Percentiles rank a stretch among this genome's conserved stretches.
Evolutionary conservation across 2,888 invertebrate genomes (phyloP).

Genomic region (Eurytoma californica): DNA sequence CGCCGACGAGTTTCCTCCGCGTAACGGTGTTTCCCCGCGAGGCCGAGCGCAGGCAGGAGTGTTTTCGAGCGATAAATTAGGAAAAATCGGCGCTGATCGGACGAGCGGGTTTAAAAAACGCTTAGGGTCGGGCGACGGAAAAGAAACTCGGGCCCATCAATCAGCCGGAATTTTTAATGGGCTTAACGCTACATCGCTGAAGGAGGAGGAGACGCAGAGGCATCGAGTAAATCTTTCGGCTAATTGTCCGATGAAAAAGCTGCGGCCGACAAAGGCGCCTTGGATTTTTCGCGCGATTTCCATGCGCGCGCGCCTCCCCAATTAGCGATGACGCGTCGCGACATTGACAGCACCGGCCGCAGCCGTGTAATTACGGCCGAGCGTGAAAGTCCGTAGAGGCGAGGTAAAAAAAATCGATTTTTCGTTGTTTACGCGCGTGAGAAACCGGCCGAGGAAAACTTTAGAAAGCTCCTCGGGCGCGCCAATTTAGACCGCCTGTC

Average conservation of each 20-base stretch:
- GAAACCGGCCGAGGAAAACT: constrained; percentile 33
- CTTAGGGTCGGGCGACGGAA: background rate
- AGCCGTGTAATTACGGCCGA: constrained; percentile 14
- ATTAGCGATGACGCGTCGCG: constrained; percentile 47
- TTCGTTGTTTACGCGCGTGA: constrained; percentile 47
- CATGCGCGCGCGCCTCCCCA: constrained; percentile 18
- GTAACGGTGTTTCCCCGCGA: no score
- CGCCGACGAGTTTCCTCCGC: no score
- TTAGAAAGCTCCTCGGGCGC: constrained; percentile 30
- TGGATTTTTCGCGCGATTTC: constrained; percentile 6
- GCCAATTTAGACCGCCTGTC: no score
- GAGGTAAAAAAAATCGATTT: constrained; percentile 37
- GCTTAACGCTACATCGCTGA: background rate
- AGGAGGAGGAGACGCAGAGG: constrained; percentile 23
- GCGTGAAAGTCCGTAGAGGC: constrained; percentile 36
- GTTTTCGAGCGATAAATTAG: background rate
- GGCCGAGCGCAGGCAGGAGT: constrained; percentile 4
- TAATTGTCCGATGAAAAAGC: constrained; percentile 71
- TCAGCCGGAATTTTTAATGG: constrained; percentile 5
- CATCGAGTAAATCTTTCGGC: constrained; percentile 70
- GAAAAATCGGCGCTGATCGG: background rate
- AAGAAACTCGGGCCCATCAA: constrained; percentile 10
- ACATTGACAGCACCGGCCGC: constrained; percentile 30
- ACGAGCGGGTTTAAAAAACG: background rate
- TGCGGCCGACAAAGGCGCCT: constrained; percentile 67